A percentile compares a stretch with the other conserved stretches of the same genome.
These are phyloP conservation scores for Pedicia rivosa DNA, from an alignment of 2,888 invertebrate species.

Conservation along the genomic window DNA sequence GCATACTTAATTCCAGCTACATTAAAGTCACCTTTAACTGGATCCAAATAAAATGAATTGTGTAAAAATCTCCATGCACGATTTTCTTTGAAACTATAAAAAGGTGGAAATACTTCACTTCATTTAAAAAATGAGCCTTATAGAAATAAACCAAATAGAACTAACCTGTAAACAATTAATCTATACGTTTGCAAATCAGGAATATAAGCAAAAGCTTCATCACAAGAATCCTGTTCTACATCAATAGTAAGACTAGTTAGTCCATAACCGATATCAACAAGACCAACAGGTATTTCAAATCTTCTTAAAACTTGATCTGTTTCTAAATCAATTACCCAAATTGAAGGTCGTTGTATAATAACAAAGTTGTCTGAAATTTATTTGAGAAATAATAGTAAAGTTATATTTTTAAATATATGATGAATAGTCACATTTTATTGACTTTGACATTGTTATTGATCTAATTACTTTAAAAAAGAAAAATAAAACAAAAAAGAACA, in stretches of 20 bases:
- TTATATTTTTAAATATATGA: not conserved
- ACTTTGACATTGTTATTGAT: no score
- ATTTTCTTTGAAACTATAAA: constrained; percentile 35
- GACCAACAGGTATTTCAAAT: constrained; percentile 30
- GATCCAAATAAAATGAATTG: constrained; percentile 60
- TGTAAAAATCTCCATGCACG: constrained; percentile 56
- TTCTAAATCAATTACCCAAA: constrained; percentile 46
- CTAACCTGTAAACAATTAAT: constrained; percentile 28
- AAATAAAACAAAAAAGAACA: no score
- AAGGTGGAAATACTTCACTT: no score
- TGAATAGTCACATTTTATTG: no score
- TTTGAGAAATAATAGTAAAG: not conserved
- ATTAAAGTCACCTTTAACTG: constrained; percentile 45
- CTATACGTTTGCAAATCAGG: constrained; percentile 31
- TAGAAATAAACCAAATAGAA: not conserved
- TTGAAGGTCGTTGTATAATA: constrained; percentile 38
- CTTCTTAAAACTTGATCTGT: constrained; percentile 42
- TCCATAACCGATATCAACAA: constrained; percentile 25
- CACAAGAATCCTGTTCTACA: constrained; percentile 37
- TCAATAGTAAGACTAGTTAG: constrained; percentile 56
- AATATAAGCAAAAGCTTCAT: constrained; percentile 51
- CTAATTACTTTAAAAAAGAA: no score
- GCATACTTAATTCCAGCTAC: constrained; percentile 54
- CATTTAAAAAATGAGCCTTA: no score
- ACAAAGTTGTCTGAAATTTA: not conserved